These are phyloP conservation scores for Drosophila antonietae DNA, from an alignment of 2,888 invertebrate species.

Conservation along the genomic window DNA sequence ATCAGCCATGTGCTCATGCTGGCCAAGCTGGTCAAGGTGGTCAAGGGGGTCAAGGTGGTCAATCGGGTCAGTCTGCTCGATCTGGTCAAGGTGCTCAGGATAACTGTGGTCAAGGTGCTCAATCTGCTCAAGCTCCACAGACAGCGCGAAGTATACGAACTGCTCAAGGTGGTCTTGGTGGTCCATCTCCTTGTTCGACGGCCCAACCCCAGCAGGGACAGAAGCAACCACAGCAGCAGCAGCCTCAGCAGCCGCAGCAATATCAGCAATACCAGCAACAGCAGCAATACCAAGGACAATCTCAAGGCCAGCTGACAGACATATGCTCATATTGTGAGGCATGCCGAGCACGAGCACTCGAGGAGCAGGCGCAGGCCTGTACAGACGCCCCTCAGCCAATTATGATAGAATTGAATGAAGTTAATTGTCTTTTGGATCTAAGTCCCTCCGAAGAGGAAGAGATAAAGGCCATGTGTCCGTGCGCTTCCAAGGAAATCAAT, in stretches of 20 bases:
- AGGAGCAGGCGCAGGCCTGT: neutral
- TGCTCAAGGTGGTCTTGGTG: slow-evolving; percentile 1
- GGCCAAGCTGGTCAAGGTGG: neutral
- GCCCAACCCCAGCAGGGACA: neutral
- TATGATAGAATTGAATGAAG: slow-evolving; percentile 10
- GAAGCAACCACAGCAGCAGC: neutral
- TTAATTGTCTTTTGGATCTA: slow-evolving; percentile 1
- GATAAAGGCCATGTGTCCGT: neutral
- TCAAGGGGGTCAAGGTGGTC: neutral
- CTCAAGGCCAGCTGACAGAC: neutral
- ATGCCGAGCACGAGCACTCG: neutral
- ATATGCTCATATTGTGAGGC: neutral
- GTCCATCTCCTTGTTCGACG: neutral
- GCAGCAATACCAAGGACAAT: neutral
- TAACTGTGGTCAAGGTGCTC: neutral
- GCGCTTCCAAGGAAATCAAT: neutral
- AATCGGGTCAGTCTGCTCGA: neutral
- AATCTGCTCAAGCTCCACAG: neutral
- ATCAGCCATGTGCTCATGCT: neutral
- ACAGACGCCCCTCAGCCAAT: slow-evolving; percentile 7
- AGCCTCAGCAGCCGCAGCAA: neutral
- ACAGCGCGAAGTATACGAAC: neutral
- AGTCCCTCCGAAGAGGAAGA: slow-evolving; percentile 10
- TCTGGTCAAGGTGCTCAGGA: neutral
- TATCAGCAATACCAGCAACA: neutral